Conservation (phyloP, 2,888 invertebrate genomes). For the Scaptomyza parva region DNA sequence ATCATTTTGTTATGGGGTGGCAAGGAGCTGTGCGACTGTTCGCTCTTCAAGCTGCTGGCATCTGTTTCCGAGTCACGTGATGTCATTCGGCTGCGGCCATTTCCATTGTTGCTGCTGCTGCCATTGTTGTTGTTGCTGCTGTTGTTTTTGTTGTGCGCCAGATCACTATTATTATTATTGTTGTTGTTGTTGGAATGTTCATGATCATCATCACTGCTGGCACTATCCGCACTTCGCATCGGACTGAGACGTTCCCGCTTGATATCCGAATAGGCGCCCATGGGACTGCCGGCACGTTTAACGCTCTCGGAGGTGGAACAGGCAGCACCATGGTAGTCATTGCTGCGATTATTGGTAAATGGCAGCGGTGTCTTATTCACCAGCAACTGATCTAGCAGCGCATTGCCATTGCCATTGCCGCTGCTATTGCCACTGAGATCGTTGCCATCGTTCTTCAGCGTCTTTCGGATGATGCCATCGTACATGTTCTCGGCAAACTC, state of each 20-base stretch:
- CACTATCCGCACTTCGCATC: conserved; percentile 51
- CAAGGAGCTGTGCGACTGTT: conserved; percentile 55
- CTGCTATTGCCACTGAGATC: conserved; percentile 25
- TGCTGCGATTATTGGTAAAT: conserved; percentile 78
- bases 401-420: conserved; percentile 84
- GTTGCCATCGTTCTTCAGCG: conserved; percentile 86
- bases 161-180: conserved; percentile 46
- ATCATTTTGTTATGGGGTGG: conserved; percentile 66
- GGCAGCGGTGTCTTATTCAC: conserved; percentile 86
- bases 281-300: conserved; percentile 83
- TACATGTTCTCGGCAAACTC: conserved; percentile 89
- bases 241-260: conserved; percentile 86
- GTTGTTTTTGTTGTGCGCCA: conserved; percentile 56
- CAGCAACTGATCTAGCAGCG: conserved; percentile 88
- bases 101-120: conserved; percentile 50
- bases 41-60: conserved; percentile 78
- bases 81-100: conserved; percentile 75
- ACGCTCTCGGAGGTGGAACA: conserved; percentile 50
- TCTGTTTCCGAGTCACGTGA: conserved; percentile 82
- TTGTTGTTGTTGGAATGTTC: conserved; percentile 63
- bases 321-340: conserved; percentile 67
- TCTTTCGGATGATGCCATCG: conserved; percentile 93
- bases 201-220: conserved; percentile 68
- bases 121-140: conserved; percentile 54
- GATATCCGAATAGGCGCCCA: conserved; percentile 85